Conservation (phyloP, 2,797 vertebrate genomes). For the Rhabdomys pumilio region DNA sequence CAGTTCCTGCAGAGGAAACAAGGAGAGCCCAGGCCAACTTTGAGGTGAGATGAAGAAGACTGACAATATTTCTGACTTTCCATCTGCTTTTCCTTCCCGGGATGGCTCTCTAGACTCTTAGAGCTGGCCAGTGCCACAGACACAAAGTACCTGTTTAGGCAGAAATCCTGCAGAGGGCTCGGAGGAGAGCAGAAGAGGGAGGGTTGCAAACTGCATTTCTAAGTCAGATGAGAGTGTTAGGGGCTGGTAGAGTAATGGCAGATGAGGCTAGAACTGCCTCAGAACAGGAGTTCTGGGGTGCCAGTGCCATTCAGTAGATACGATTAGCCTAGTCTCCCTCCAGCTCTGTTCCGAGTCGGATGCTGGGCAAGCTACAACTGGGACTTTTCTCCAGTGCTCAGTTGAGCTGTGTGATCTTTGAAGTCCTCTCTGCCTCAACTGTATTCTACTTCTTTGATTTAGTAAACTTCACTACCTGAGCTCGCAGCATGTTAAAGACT, state of each 20-base stretch:
- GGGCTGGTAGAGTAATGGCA: background rate
- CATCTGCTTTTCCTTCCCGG: background rate
- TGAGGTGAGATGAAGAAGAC: conserved; percentile 31
- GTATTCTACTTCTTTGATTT: background rate
- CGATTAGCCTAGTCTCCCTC: background rate
- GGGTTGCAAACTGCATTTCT: background rate
- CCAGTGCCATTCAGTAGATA: background rate
- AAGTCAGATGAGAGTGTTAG: background rate
- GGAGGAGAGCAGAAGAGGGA: background rate
- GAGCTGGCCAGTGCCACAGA: background rate
- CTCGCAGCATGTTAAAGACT: background rate
- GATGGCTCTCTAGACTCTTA: background rate
- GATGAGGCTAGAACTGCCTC: background rate
- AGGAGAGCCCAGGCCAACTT: background rate
- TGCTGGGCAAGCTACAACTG: background rate
- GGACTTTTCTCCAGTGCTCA: background rate
- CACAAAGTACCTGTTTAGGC: background rate
- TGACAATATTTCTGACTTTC: background rate
- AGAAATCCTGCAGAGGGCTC: background rate
- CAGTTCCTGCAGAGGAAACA: rapidly evolving
- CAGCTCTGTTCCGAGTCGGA: background rate
- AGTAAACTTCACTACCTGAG: background rate
- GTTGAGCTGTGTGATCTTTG: background rate
- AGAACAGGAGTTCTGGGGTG: background rate
- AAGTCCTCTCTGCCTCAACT: background rate